Evolutionary conservation across 1,140 invertebrate genomes (phyloP), one percentile per base, ranked within the genome.

Genomic region (Drosophila parvula): DNA sequence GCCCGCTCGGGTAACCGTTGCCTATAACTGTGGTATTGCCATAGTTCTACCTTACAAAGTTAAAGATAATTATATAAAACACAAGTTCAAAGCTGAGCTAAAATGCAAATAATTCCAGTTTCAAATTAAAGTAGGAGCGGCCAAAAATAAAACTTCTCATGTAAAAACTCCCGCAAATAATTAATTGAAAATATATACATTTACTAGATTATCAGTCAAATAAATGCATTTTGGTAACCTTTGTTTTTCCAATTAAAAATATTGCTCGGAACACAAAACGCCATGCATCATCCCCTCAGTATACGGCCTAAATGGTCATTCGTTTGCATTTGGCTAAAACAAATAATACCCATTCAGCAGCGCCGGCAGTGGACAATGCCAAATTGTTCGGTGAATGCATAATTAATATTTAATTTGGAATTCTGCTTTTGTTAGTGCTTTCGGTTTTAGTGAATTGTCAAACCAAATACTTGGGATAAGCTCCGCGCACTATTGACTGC

Each of bases 391-490:
- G 65, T 27, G 53, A 41, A 69, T 88, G 79, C 79, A 86, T 86
- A 77, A 86, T 86, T 88, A 88, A 88, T 83, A 61, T 79, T 38
- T 74, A 71, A 86, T 79, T 88, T 83, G 30, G 51, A 44, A 57
- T 62, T 65, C 69, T 50, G 78, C 74, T 78, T 75, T 74, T 77
- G 56, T 69, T 74, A 30, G 45, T 73, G 57, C 74, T 48, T 58
- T 45, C 48, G 44, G 74, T 69, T 78, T 51, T 65, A 88, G 79
- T 88, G 76, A 79, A 88, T 74, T 81, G 71, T 74, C 70, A 78
- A 76, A 82, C 83, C 79, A 61, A 74, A 79, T 79, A 82, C 67
- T 86, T 88, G 62, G 76, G 67, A 57, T 86, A 82, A 88, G 83
- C 82, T 67, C 61, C 53, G 27, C 63, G 45, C 59, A 63, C 76